Evolutionary conservation across 1,140 invertebrate genomes (phyloP).

Genomic region (Bombyx mori): DNA sequence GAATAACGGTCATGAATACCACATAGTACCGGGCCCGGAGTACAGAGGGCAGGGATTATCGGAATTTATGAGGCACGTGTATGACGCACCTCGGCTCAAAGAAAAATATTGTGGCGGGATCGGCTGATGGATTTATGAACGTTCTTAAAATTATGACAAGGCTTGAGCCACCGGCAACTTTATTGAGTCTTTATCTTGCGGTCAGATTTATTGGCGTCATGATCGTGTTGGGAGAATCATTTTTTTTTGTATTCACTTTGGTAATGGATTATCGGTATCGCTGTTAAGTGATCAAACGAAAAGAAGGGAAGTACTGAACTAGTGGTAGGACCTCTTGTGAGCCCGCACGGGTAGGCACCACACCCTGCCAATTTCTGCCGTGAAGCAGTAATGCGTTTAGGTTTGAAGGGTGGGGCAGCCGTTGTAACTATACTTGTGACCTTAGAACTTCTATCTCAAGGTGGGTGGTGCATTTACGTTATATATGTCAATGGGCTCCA

Average conservation of each 20-base stretch:
- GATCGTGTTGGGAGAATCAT: constrained; percentile 46
- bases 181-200: constrained; percentile 63
- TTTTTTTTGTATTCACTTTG: constrained; percentile 45
- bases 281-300: no score
- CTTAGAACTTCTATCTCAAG: no score
- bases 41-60: constrained; percentile 56
- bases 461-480: no score
- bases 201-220: constrained; percentile 53
- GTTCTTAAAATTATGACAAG: constrained; percentile 66
- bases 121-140: constrained; percentile 69
- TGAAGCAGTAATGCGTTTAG: no score
- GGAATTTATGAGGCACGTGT: constrained; percentile 65
- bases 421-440: no score
- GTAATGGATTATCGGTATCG: no score
- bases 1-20: constrained; percentile 41
- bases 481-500: no score
- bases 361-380: no score
- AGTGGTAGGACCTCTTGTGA: no score
- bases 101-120: constrained; percentile 64
- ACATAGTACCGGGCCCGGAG: constrained; percentile 19
- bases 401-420: no score
- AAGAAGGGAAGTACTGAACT: no score
- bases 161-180: constrained; percentile 54
- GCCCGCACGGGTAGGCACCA: no score
- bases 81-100: constrained; percentile 57